Base-by-base conservation (phyloP, 2,888 invertebrate species). In the Salticus scenicus region DNA sequence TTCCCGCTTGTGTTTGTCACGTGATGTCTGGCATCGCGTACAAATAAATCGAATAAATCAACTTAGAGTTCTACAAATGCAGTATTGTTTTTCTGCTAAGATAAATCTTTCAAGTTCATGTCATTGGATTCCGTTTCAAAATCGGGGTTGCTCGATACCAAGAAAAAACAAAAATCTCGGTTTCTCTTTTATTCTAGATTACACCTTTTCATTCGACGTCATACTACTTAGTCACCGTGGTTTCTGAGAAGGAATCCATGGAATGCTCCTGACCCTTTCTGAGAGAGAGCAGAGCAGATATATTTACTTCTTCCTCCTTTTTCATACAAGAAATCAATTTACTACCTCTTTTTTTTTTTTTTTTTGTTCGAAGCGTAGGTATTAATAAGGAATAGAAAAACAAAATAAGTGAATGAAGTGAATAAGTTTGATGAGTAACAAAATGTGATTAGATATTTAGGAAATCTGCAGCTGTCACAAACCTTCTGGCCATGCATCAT, bases 181-280 rank as follows among this genome's bases (percentile, higher is more conserved):
- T 28, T 14, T 4, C 63, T n/a, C 5, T 24, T 63, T 71, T 28
- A 5, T 14, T 64, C 33, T 57, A 82, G 69, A 82, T 82, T 82
- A 71, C 75, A 77, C 77, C 83, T 83, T 83, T 57, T 24, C 14
- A 71, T 71, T 71, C 64, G 74, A 82, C 70, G 64, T 75, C 70
- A 42, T 63, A 31, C 20, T 27, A 42, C 31, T 37, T 69, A 71
- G 78, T 79, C 64, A 41, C 24, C 42, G 28, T 28, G 57, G 63
- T 42, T 83, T 84, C 83, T 14, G 0, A n/a, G 77, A 77, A 84
- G 41, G 77, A 51, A 77, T 64, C 75, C 31, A 33, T 2, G 80
- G 80, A 73, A 81, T 81, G 74, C 72, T 30, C 51, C 83, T 77
- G 83, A 84, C 83, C 83, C 83, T 73, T 73, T 66, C n/a, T 5